These are phyloP conservation scores for Polypterus bichir DNA, from an alignment of 2,113 vertebrate genomes.

Conservation along the genomic window DNA sequence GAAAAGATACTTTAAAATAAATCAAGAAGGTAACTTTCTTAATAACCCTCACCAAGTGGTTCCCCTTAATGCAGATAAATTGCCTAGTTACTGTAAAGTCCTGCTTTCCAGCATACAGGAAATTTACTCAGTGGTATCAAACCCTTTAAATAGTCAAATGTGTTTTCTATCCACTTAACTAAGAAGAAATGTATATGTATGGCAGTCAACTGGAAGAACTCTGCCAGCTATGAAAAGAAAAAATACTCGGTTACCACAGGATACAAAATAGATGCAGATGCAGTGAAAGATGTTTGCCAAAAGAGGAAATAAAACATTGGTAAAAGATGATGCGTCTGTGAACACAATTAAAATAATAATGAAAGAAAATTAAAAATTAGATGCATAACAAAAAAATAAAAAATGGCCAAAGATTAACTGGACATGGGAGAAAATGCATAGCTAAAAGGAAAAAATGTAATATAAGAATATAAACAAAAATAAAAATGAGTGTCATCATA, in stretches of 20 bases:
- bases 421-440: no score
- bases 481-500: no score
- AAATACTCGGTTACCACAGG: not conserved
- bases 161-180: not conserved
- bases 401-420: no score
- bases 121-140: not conserved
- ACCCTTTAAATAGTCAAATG: not conserved
- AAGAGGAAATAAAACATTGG: not conserved
- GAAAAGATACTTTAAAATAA: not conserved
- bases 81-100: not conserved
- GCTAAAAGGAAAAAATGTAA: no score
- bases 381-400: no score
- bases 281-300: not conserved
- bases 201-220: not conserved
- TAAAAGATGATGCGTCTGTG: not conserved
- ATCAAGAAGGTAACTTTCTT: not conserved
- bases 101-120: not conserved
- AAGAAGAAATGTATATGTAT: not conserved
- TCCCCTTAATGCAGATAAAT: not conserved
- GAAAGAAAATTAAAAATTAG: no score
- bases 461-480: no score
- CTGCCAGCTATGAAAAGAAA: not conserved
- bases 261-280: slow-evolving; percentile 3
- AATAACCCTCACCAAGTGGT: not conserved
- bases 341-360: not conserved